Evolutionary conservation across 2,797 vertebrate genomes (phyloP), one percentile per base, ranked within the genome.

Genomic region (Rachycentron canadum): DNA sequence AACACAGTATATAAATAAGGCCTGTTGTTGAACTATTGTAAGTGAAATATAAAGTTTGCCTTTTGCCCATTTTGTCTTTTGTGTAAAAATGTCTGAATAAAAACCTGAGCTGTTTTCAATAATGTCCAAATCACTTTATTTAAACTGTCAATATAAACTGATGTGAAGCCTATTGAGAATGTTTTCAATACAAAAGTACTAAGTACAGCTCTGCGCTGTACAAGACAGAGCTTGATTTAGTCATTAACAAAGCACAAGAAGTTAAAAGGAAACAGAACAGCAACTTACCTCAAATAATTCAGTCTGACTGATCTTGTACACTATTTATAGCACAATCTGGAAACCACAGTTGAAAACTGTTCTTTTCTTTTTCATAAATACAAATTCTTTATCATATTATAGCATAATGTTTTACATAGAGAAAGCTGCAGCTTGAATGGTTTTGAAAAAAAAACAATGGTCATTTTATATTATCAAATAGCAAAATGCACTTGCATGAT

Each of bases 101-200:
- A 88, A 86, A 74, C 49, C 45, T 25, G 41, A 78, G 7, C 45
- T 53, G 19, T 52, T 80, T 79, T 61, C 53, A 69, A 64, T 57
- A 26, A 73, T 80, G 75, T 88, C 66, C 76, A 87, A 89, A 92
- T 88, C 58, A 74, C 63, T 94, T 94, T 93, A 93, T 94, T 94
- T 56, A 70, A 88, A 84, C 78, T 36, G 56, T 89, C 86, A 87
- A 79, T 87, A 88, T 81, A 86, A 87, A 90, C 91, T 78, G 89
- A 90, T 89, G 86, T 73, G 85, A 92, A 86, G 82, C 82, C 79
- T 83, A 86, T 93, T 94, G 86, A 83, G 86, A 94, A 90, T 86
- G 91, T 88, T 91, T 94, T 95, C 95, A 95, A 96, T 96, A 96
- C 85, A 96, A 96, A 96, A 96, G 95, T 95, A 95, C 95, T 89